Evolutionary conservation across 2,888 invertebrate genomes (phyloP).

Genomic region (Drosophila ezoana): DNA sequence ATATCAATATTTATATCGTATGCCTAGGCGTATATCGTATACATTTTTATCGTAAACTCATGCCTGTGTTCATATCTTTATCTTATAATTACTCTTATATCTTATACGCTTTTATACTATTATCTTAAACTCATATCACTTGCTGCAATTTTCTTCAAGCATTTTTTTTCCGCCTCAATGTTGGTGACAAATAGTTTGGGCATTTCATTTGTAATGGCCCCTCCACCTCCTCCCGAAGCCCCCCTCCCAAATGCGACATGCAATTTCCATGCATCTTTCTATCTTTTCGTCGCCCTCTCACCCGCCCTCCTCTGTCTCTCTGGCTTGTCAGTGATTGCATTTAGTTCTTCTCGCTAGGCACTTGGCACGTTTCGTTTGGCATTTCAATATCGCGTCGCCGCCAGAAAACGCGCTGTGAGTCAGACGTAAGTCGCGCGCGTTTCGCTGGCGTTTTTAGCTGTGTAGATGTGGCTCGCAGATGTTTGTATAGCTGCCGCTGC

Average conservation of each 20-base stretch:
- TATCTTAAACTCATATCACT: neutral
- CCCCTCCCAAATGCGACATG: constrained; percentile 19
- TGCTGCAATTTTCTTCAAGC: constrained; percentile 22
- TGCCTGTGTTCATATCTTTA: neutral
- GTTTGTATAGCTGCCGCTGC: constrained; percentile 16
- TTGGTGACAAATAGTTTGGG: constrained; percentile 55
- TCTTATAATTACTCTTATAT: neutral
- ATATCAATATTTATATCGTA: no score
- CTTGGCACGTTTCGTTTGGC: constrained; percentile 59
- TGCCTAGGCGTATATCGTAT: no score
- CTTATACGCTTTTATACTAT: neutral
- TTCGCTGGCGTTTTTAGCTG: constrained; percentile 39
- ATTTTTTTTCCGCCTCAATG: constrained; percentile 17
- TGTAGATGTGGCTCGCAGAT: constrained; percentile 31
- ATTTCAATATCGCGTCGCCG: constrained; percentile 46
- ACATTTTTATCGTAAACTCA: no score
- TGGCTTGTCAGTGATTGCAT: neutral
- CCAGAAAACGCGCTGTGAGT: constrained; percentile 50
- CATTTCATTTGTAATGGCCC: constrained; percentile 19
- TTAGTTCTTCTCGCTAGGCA: constrained; percentile 19
- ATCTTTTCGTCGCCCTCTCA: neutral
- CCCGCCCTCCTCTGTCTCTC: neutral
- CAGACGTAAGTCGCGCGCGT: constrained; percentile 48
- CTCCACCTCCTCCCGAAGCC: neutral
- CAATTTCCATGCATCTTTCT: constrained; percentile 37